Conservation (phyloP, 64 coral and sea anemone species). For the Montipora efflorescens region DNA sequence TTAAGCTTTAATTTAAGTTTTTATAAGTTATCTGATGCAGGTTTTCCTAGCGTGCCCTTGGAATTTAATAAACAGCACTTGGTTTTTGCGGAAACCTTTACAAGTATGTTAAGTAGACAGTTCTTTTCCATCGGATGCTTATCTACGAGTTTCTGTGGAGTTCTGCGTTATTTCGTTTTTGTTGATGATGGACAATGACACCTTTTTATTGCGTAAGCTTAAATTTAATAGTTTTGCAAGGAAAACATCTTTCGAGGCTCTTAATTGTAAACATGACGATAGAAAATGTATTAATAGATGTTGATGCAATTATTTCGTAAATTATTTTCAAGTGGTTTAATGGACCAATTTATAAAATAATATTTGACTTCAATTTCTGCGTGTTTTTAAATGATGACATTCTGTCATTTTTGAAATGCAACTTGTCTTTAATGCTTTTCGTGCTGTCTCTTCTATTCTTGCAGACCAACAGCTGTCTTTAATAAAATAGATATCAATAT, state of each 20-base stretch:
- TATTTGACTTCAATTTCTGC: neutral
- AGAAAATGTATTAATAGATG: neutral
- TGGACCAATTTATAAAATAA: neutral
- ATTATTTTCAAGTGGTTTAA: neutral
- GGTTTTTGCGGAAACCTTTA: neutral
- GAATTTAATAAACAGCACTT: conserved; percentile 1
- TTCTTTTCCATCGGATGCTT: conserved; percentile 10
- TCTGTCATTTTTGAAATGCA: neutral
- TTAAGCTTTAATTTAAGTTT: neutral
- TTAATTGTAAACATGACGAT: neutral
- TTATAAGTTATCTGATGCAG: neutral
- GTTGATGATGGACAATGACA: neutral
- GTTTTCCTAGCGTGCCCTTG: neutral
- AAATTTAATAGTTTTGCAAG: neutral
- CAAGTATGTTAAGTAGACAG: conserved; percentile 18
- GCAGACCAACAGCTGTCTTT: neutral
- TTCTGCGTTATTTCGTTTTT: neutral
- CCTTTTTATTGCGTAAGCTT: neutral
- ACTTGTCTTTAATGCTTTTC: neutral
- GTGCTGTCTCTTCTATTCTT: conserved; percentile 4
- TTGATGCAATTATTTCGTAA: neutral
- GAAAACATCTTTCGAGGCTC: neutral
- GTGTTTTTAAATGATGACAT: neutral
- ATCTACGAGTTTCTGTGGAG: neutral
- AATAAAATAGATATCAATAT: neutral